phyloP scores from a whole-genome alignment of 2,888 invertebrate species.

The Mythimna impura region DNA sequence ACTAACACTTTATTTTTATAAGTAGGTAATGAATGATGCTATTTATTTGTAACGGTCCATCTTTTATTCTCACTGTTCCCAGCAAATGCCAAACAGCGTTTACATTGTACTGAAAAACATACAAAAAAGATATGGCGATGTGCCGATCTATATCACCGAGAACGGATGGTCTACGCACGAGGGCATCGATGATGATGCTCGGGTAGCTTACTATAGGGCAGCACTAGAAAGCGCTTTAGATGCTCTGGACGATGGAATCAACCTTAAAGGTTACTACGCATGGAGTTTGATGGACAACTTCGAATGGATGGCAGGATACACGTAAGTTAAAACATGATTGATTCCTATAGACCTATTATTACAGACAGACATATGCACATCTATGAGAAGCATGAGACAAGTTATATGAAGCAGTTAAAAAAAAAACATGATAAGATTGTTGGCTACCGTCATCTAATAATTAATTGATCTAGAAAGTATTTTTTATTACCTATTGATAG shows the following conservation, averaged over 20 bases:
- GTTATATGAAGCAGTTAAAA: neutral
- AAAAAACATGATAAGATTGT: neutral
- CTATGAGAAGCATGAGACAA: neutral
- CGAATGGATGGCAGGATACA: conserved; percentile 91
- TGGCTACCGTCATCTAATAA: too few relatives aligned
- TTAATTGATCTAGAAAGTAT: too few relatives aligned
- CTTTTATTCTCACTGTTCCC: conserved; percentile 13
- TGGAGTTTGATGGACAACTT: conserved; percentile 93
- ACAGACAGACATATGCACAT: neutral
- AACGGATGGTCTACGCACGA: conserved; percentile 88
- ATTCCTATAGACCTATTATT: neutral
- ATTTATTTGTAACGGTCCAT: neutral
- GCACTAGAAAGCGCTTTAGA: conserved; percentile 82
- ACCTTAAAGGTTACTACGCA: conserved; percentile 89
- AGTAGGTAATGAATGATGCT: neutral
- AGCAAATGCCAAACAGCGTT: conserved; percentile 91
- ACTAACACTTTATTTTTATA: neutral
- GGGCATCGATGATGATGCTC: conserved; percentile 80
- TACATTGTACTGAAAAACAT: conserved; percentile 87
- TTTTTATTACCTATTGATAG: too few relatives aligned
- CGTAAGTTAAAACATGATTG: conserved; percentile 73
- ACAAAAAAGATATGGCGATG: conserved; percentile 84
- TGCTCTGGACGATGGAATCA: conserved; percentile 83
- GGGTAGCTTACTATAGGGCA: conserved; percentile 80
- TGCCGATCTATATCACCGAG: conserved; percentile 90